A percentile compares a stretch with the other conserved stretches of the same genome.
phyloP scores from a whole-genome alignment of 2,113 vertebrate species.

The Brachyistius frenatus region DNA sequence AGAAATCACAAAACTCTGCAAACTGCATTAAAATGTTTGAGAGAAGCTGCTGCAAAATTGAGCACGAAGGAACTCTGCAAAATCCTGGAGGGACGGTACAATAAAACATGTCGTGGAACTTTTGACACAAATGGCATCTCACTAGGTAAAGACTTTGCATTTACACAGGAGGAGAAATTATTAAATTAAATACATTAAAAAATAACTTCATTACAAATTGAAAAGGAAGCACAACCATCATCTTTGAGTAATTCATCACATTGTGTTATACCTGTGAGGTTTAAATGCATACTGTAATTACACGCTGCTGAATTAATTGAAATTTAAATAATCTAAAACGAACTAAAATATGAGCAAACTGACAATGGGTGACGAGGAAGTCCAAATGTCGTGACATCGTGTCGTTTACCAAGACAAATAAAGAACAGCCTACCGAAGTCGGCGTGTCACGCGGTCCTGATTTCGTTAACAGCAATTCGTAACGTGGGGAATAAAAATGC shows the following conservation, averaged over 20 bases:
- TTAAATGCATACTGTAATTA: constrained; percentile 58
- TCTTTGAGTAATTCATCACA: constrained; percentile 45
- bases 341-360: constrained; percentile 38
- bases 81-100: neutral
- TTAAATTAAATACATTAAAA: constrained; percentile 76
- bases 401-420: constrained; percentile 32
- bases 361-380: constrained; percentile 32
- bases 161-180: constrained; percentile 50
- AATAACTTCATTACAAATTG: constrained; percentile 51
- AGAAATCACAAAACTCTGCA: too few species aligned
- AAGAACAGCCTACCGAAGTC: constrained; percentile 4
- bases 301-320: constrained; percentile 34
- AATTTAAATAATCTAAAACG: constrained; percentile 62
- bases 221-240: constrained; percentile 58
- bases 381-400: neutral
- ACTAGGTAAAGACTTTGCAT: constrained; percentile 36
- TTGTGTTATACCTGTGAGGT: constrained; percentile 49
- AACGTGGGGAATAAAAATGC: constrained; percentile 30
- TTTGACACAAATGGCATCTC: constrained; percentile 35
- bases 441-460: neutral
- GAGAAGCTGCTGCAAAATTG: too few species aligned
- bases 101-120: constrained; percentile 17
- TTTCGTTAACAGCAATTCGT: constrained; percentile 40
- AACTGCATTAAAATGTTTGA: too few species aligned
- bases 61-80: too few species aligned